A percentile compares a stretch with the other conserved stretches of the same genome.
Evolutionary conservation across 1,140 invertebrate species (phyloP).

Genomic region (Monomorium pharaonis): DNA sequence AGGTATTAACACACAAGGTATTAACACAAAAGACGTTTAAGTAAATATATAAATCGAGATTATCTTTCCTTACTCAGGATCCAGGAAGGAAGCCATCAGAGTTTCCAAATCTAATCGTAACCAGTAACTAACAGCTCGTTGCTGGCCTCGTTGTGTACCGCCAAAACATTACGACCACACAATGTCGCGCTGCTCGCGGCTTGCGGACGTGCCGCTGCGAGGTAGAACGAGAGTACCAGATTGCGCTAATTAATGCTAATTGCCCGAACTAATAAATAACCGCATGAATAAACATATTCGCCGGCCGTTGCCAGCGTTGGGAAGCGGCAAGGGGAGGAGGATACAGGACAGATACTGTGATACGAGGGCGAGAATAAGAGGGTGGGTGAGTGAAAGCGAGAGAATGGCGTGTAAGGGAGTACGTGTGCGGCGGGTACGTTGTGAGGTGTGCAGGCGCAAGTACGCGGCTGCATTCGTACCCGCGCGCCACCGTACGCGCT

Average conservation of each 20-base stretch:
- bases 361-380: slow-evolving; percentile 54
- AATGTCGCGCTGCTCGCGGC: slow-evolving; percentile 59
- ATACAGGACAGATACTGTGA: slow-evolving; percentile 35
- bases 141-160: slow-evolving; percentile 23
- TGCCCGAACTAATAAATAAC: slow-evolving; percentile 82
- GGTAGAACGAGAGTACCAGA: slow-evolving; percentile 70
- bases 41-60: too few relatives aligned
- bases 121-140: slow-evolving; percentile 1
- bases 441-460: slow-evolving; percentile 62
- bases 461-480: slow-evolving; percentile 32
- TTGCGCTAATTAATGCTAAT: slow-evolving; percentile 84
- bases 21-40: neutral
- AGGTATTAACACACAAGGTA: too few relatives aligned
- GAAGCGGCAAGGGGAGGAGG: neutral
- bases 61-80: neutral
- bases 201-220: slow-evolving; percentile 52
- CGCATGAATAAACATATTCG: slow-evolving; percentile 80
- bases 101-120: slow-evolving; percentile 24
- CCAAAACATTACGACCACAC: slow-evolving; percentile 67
- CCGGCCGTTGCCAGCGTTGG: slow-evolving; percentile 45
- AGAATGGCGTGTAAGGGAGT: neutral
- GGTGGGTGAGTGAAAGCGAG: slow-evolving; percentile 41
- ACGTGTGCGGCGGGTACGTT: slow-evolving; percentile 50
- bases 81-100: slow-evolving; percentile 3
- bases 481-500: slow-evolving; percentile 50